Base-by-base conservation (phyloP, 2,113 vertebrate species). In the Bostrychus sinensis region DNA sequence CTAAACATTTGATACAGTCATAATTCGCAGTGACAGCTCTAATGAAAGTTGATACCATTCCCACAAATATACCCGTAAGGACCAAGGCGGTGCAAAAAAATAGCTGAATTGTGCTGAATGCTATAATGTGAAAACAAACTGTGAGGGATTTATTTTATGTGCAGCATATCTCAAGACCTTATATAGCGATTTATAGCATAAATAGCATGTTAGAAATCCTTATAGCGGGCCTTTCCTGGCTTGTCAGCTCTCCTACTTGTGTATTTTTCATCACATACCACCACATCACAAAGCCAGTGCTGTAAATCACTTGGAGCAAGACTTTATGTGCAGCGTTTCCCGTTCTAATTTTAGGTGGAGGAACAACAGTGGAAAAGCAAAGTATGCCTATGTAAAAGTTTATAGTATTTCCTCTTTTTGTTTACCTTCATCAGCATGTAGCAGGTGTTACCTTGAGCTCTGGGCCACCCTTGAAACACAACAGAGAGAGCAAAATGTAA, bases 391-490 rank as follows among this genome's bases (percentile, higher is more conserved):
- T 37, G 17, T 62, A 54, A n/a, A 48, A 22, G 36, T 82, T 80
- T 22, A 78, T 13, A 72, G 62, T 72, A 74, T 75, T 74, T 79
- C 74, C 80, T 76, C 54, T 64, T 76, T 66, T 72, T 70, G 73
- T 77, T 85, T 46, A 70, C 57, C 56, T 60, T 39, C 48, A 65
- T 50, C 43, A 59, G 42, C 46, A 34, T 38, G 61, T 42, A 54
- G 70, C 72, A 69, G 57, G 79, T 75, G 63, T 32, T 58, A 63
- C 59, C 39, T 19, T 61, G 79, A 19, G 19, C 17, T 36, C 26
- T 5, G 10, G 69, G 72, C 77, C 81, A 64, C 71, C 69, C 43
- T 53, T 69, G 39, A 26, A 13, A 39, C 66, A 28, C 20, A 57
- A 34, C 6, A 38, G 38, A 57, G 16, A 51, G 60, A 4, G 56